These are phyloP conservation scores for Smutsia gigantea DNA, from an alignment of 2,797 vertebrate species.

Conservation along the genomic window DNA sequence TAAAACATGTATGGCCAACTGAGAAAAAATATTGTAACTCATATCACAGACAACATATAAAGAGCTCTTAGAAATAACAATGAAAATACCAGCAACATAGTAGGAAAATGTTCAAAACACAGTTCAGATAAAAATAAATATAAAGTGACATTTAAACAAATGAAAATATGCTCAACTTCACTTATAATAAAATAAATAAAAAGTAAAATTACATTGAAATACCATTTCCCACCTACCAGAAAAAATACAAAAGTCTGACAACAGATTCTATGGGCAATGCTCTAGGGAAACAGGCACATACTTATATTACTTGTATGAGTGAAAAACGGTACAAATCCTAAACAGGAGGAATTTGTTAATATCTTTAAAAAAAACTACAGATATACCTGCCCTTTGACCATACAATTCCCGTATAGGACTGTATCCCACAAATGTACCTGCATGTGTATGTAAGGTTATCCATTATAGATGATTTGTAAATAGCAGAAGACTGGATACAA, in stretches of 20 bases:
- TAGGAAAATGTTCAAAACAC: constrained; percentile 6
- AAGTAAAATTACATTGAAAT: constrained; percentile 13
- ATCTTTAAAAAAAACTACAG: background rate
- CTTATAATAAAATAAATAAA: constrained; percentile 47
- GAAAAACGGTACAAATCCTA: background rate
- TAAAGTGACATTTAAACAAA: constrained; percentile 20
- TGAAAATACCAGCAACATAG: constrained; percentile 2
- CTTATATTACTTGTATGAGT: background rate
- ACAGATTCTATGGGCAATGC: background rate
- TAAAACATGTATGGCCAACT: background rate
- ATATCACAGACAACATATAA: background rate
- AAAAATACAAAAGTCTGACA: constrained; percentile 12
- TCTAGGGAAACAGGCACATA: background rate
- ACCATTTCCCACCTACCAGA: background rate
- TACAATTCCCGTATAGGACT: background rate
- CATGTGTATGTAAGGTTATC: background rate
- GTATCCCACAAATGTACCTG: background rate
- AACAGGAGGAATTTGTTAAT: background rate
- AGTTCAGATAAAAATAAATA: constrained; percentile 27
- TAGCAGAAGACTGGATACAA: background rate
- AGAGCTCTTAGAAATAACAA: constrained; percentile 49
- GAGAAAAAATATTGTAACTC: background rate
- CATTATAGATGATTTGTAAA: background rate
- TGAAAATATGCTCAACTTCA: background rate
- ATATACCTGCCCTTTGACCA: background rate